phyloP scores from a whole-genome alignment of 2,113 vertebrate genomes.

The Cyprinodon brontotheroides region DNA sequence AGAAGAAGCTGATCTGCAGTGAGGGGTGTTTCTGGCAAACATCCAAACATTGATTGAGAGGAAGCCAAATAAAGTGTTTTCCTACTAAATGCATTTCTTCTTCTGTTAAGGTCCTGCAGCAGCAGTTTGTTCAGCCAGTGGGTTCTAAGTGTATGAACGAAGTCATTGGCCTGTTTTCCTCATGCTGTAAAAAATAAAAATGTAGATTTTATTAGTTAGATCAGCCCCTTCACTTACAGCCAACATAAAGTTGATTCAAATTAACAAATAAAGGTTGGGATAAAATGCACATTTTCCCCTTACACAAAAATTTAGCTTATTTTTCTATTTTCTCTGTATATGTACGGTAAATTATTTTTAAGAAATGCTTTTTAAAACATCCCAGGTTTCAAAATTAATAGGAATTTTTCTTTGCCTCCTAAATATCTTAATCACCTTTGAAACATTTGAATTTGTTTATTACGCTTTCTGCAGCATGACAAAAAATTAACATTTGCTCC shows the following conservation, averaged over 20 bases:
- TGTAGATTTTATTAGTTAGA: constrained; percentile 56
- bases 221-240: constrained; percentile 12
- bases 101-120: constrained; percentile 10
- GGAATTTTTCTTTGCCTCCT: background rate
- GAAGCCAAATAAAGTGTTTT: constrained; percentile 12
- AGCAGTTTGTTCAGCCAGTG: background rate
- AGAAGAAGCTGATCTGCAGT: constrained; percentile 29
- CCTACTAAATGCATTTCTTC: background rate
- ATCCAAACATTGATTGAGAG: constrained; percentile 18
- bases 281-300: background rate
- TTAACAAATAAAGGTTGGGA: background rate
- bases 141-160: background rate
- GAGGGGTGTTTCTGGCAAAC: constrained; percentile 30
- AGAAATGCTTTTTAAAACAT: background rate
- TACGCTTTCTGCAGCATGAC: background rate
- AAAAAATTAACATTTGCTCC: too few relatives aligned
- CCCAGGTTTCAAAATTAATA: background rate
- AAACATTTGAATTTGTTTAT: background rate
- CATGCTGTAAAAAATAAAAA: constrained; percentile 9
- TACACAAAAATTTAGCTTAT: background rate
- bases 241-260: constrained; percentile 22
- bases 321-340: background rate
- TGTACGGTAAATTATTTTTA: background rate
- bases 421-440: background rate
- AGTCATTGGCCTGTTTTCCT: constrained; percentile 33